These are phyloP conservation scores for Lypha dubia DNA, from an alignment of 2,888 invertebrate genomes.

Conservation along the genomic window DNA sequence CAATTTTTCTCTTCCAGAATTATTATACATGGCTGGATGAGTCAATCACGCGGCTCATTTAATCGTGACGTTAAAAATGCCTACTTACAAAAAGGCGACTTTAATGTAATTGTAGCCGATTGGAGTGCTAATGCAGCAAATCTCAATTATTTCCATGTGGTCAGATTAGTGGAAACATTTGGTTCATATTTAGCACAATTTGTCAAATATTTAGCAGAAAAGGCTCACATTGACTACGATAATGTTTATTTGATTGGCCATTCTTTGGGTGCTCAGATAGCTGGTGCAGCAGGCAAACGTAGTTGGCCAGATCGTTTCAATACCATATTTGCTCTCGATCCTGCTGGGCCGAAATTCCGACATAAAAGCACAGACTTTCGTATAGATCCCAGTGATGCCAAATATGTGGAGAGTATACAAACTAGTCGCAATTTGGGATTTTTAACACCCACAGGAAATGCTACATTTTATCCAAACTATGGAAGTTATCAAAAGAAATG, in stretches of 20 bases:
- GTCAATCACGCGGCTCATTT: constrained; percentile 78
- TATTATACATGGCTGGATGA: constrained; percentile 81
- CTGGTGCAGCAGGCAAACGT: constrained; percentile 79
- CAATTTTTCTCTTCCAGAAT: constrained; percentile 68
- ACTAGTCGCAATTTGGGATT: constrained; percentile 82
- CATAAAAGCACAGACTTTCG: constrained; percentile 77
- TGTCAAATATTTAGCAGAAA: constrained; percentile 76
- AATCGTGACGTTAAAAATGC: constrained; percentile 79
- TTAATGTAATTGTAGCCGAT: constrained; percentile 80
- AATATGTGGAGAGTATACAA: constrained; percentile 82
- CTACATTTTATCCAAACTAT: constrained; percentile 83
- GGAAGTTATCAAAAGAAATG: constrained; percentile 79
- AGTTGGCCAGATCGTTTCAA: constrained; percentile 77
- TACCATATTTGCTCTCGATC: constrained; percentile 82
- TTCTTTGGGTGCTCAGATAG: constrained; percentile 82
- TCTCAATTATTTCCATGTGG: constrained; percentile 79
- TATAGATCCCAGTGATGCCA: constrained; percentile 80
- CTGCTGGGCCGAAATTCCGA: constrained; percentile 80
- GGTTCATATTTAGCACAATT: constrained; percentile 78
- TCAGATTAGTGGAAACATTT: constrained; percentile 77
- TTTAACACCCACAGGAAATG: constrained; percentile 78
- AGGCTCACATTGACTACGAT: constrained; percentile 72
- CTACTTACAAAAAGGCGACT: constrained; percentile 77
- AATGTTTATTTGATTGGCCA: constrained; percentile 81
- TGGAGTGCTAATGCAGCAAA: constrained; percentile 80